Percentiles rank a stretch among this genome's conserved stretches.
These are phyloP conservation scores for Chrysodeixis includens DNA, from an alignment of 2,888 invertebrate genomes.

Conservation along the genomic window DNA sequence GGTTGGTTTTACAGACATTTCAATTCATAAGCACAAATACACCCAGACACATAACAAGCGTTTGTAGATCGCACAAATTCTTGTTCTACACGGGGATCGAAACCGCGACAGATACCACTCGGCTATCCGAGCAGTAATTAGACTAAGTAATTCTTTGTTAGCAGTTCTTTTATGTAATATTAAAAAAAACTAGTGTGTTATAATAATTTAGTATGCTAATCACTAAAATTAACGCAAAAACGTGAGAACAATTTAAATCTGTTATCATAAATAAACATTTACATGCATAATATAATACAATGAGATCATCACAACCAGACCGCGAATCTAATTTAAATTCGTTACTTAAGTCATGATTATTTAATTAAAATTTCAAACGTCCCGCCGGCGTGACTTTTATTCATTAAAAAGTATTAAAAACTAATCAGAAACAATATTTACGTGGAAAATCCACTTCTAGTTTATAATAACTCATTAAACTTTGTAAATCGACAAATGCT, in stretches of 20 bases:
- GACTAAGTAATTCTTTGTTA: too few species aligned
- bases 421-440: slow-evolving; percentile 5
- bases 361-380: neutral
- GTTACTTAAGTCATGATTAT: neutral
- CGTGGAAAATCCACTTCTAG: neutral
- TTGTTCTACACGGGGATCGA: too few species aligned
- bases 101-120: too few species aligned
- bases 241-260: neutral
- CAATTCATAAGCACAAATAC: too few species aligned
- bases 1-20: too few species aligned
- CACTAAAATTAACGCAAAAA: neutral
- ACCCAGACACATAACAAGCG: too few species aligned
- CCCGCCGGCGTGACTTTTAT: neutral
- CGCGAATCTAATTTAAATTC: neutral
- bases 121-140: too few species aligned
- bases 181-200: too few species aligned
- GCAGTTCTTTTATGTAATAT: too few species aligned
- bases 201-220: neutral
- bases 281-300: neutral
- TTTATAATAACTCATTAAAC: neutral
- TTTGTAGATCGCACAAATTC: too few species aligned
- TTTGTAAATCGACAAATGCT: neutral
- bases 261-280: neutral
- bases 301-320: neutral
- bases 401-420: too few species aligned